Percentiles rank a stretch among this genome's conserved stretches.
Conservation (phyloP, 2,113 vertebrate species). For the Neodon shergylaensis region DNA sequence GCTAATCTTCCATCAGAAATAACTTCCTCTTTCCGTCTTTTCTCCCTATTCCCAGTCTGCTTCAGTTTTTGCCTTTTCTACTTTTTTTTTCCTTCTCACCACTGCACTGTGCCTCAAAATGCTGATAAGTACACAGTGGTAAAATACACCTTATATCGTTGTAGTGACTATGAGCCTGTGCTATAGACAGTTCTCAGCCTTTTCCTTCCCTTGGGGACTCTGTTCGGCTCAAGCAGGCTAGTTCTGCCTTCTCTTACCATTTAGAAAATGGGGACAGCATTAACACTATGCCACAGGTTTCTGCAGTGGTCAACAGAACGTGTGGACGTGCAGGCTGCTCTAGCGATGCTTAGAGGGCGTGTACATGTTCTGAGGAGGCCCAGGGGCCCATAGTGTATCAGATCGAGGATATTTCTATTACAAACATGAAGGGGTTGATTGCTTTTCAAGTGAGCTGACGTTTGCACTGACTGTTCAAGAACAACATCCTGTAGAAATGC, state of each 20-base stretch:
- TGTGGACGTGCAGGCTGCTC: not conserved
- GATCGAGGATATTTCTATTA: not conserved
- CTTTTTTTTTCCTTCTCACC: not conserved
- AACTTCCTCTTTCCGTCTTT: conserved; percentile 44
- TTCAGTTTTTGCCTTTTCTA: not conserved
- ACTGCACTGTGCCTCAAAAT: not conserved
- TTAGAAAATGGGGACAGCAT: not conserved
- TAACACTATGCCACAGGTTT: not conserved
- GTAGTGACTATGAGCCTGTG: not conserved
- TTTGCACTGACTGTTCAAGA: not conserved
- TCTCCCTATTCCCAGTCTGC: conserved; percentile 21
- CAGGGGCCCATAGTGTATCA: not conserved
- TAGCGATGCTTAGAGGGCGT: not conserved
- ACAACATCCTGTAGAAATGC: not conserved
- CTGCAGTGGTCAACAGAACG: not conserved
- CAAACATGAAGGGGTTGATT: not conserved
- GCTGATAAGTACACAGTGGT: not conserved
- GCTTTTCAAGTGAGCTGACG: not conserved
- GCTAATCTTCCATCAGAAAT: conserved; percentile 42
- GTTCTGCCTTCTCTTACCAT: not conserved
- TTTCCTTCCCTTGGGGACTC: not conserved
- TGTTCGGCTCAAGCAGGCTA: not conserved
- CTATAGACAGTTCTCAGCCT: not conserved
- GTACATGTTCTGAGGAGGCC: not conserved
- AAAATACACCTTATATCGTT: not conserved